These are phyloP conservation scores for Pomatostomus ruficeps DNA, from an alignment of 2,113 vertebrate genomes.

Conservation along the genomic window DNA sequence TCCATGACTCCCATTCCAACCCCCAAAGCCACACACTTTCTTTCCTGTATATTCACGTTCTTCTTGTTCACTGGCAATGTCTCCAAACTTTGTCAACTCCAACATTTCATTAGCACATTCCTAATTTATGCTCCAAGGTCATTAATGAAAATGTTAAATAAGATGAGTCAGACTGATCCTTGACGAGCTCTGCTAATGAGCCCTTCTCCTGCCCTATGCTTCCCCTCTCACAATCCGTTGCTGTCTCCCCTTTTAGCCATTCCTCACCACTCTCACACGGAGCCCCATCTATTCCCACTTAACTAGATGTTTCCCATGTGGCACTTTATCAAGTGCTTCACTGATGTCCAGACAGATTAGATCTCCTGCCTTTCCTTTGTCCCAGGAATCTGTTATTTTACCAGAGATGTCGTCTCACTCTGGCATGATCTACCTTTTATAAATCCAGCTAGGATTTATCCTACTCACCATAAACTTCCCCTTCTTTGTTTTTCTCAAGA, in stretches of 20 bases:
- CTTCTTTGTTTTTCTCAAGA: neutral
- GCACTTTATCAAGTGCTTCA: constrained; percentile 4
- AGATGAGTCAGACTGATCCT: constrained; percentile 61
- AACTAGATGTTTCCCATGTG: constrained; percentile 51
- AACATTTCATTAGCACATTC: constrained; percentile 51
- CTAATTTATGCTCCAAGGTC: constrained; percentile 65
- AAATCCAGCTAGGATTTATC: neutral
- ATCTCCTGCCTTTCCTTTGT: constrained; percentile 2
- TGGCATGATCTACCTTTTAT: neutral
- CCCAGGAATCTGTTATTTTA: neutral
- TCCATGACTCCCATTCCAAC: neutral
- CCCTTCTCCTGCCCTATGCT: constrained; percentile 53
- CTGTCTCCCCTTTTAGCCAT: constrained; percentile 57
- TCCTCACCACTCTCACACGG: constrained; percentile 32
- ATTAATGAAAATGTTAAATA: constrained; percentile 67
- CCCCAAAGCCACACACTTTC: neutral
- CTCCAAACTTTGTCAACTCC: constrained; percentile 61
- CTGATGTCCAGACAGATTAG: constrained; percentile 27
- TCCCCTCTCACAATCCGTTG: constrained; percentile 32
- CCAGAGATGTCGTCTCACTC: neutral
- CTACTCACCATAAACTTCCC: neutral
- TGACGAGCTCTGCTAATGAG: constrained; percentile 55
- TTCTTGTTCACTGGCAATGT: neutral
- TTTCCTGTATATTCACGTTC: neutral
- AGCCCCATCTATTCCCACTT: neutral